A percentile compares a stretch with the other conserved stretches of the same genome.
phyloP scores from a whole-genome alignment of 2,113 vertebrate genomes.

The Gila orcuttii region DNA sequence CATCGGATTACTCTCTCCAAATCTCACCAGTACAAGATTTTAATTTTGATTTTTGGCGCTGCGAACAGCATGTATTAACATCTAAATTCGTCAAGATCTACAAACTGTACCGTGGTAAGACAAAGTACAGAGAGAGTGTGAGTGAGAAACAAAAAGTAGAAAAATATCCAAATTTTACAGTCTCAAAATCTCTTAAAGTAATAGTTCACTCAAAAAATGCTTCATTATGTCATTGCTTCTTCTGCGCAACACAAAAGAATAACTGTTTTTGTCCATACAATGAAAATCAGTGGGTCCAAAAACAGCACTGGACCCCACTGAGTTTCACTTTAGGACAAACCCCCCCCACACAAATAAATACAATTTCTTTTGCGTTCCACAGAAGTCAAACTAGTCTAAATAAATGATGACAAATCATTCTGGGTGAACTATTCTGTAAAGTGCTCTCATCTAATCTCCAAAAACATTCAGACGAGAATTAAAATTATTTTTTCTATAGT shows the following conservation, averaged over 20 bases:
- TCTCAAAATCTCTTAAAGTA: background rate
- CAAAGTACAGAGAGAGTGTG: background rate
- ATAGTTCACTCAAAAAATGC: background rate
- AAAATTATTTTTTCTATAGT: background rate
- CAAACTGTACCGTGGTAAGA: constrained; percentile 58
- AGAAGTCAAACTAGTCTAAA: background rate
- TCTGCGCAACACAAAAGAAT: background rate
- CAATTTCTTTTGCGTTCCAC: background rate
- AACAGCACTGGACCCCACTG: background rate
- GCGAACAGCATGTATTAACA: background rate
- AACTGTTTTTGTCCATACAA: background rate
- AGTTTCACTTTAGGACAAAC: background rate
- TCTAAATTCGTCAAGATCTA: rapidly evolving
- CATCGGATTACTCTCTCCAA: background rate
- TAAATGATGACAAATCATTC: background rate
- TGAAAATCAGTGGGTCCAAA: background rate
- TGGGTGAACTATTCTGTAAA: background rate
- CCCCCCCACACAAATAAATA: background rate
- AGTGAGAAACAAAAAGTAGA: background rate
- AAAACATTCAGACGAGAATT: background rate
- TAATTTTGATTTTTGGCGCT: constrained; percentile 57
- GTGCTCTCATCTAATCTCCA: background rate
- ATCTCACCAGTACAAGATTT: constrained; percentile 49
- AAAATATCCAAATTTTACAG: background rate
- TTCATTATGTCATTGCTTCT: background rate